A percentile compares a stretch with the other conserved stretches of the same genome.
Conservation (phyloP, 2,797 vertebrate genomes). For the Thamnophis elegans region DNA sequence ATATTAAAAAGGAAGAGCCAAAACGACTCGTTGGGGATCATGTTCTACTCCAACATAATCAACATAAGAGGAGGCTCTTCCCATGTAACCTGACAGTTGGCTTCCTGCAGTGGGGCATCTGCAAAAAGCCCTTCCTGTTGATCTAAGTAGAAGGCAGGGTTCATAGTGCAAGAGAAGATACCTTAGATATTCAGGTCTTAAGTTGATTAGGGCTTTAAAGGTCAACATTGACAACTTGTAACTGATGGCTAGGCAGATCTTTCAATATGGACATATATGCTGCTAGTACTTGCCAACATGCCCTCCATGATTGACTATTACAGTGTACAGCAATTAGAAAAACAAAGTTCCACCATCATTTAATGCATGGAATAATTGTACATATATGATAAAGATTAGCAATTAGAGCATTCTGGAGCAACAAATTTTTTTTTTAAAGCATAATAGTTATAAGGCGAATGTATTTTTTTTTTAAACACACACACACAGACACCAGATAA, state of each 20-base stretch:
- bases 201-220: background rate
- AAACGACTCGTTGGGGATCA: background rate
- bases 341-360: background rate
- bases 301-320: background rate
- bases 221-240: background rate
- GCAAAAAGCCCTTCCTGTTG: background rate
- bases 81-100: background rate
- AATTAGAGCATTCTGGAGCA: background rate
- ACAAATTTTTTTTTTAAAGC: background rate
- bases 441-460: background rate
- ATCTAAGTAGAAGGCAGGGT: background rate
- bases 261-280: background rate
- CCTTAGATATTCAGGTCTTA: background rate
- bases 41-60: background rate
- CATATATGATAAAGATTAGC: background rate
- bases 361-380: background rate
- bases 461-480: background rate
- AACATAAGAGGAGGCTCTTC: background rate
- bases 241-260: background rate
- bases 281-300: background rate
- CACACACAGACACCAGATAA: background rate
- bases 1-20: background rate
- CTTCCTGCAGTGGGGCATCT: background rate
- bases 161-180: background rate
- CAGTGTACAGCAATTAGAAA: background rate